Conservation (phyloP, 2,113 vertebrate species). For the Engystomops pustulosus region DNA sequence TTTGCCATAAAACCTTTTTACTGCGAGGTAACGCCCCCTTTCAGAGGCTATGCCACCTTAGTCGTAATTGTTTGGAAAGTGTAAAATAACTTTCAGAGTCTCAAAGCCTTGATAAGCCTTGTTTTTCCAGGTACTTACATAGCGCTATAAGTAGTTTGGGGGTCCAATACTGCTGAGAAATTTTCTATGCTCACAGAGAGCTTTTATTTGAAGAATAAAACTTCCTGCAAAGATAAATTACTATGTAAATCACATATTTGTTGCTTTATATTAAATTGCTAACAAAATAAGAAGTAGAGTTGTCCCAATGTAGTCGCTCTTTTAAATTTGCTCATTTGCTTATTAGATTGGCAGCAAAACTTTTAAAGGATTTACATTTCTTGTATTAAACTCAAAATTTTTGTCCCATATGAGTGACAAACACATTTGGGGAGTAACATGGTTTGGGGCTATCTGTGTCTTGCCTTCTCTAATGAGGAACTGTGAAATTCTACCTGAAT, state of each 20-base stretch:
- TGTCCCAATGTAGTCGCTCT: not conserved
- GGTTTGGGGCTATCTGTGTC: not conserved
- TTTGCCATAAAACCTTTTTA: too few species aligned
- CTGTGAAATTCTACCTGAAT: conserved; percentile 8
- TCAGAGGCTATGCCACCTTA: too few species aligned
- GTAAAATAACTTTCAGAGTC: too few species aligned
- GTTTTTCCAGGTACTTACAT: too few species aligned
- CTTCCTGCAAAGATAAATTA: not conserved
- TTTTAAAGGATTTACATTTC: not conserved
- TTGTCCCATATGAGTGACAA: conserved; percentile 1
- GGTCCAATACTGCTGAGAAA: too few species aligned
- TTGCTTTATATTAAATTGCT: not conserved
- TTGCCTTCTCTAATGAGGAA: not conserved
- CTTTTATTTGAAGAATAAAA: too few species aligned
- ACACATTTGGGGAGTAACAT: not conserved
- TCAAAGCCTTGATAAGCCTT: too few species aligned
- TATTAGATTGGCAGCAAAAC: not conserved
- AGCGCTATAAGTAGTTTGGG: too few species aligned
- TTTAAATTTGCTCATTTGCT: not conserved
- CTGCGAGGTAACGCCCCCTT: too few species aligned
- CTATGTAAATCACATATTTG: not conserved
- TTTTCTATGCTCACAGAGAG: too few species aligned
- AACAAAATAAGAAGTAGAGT: not conserved
- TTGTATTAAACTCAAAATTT: not conserved
- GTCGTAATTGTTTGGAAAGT: too few species aligned